Conservation (phyloP, 2,888 invertebrate genomes). For the Charanyca ferruginea region DNA sequence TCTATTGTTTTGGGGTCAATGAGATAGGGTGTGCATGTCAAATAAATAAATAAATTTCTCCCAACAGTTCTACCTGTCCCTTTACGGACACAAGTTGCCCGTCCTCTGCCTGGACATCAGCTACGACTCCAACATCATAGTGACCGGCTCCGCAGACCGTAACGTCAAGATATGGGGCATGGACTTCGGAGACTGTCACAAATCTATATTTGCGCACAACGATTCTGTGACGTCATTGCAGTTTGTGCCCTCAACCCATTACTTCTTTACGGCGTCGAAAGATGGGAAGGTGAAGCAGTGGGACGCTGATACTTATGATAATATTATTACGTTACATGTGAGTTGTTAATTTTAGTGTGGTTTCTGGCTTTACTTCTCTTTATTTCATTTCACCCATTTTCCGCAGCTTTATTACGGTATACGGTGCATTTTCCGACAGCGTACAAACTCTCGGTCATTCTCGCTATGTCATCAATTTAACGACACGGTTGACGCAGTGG, state of each 20-base stretch:
- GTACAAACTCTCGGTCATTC: too few species aligned
- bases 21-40: too few species aligned
- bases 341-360: slow-evolving; percentile 63
- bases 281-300: slow-evolving; percentile 99
- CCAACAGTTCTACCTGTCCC: slow-evolving; percentile 96
- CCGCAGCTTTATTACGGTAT: too few species aligned
- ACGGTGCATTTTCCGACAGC: too few species aligned
- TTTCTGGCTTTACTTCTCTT: neutral
- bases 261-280: slow-evolving; percentile 98
- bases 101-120: slow-evolving; percentile 98
- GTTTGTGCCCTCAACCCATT: slow-evolving; percentile 97
- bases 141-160: slow-evolving; percentile 98
- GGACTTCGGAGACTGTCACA: slow-evolving; percentile 99
- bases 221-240: slow-evolving; percentile 97
- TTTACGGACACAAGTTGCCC: slow-evolving; percentile 99
- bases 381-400: too few species aligned
- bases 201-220: slow-evolving; percentile 98
- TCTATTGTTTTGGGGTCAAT: too few species aligned
- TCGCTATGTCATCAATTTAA: too few species aligned
- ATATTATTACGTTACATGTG: slow-evolving; percentile 97
- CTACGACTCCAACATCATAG: slow-evolving; percentile 96
- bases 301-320: slow-evolving; percentile 98
- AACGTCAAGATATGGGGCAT: slow-evolving; percentile 99
- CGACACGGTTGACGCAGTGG: too few species aligned
- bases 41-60: too few species aligned